These are phyloP conservation scores for Micrasema minimum DNA, from an alignment of 1,140 invertebrate species.

Conservation along the genomic window DNA sequence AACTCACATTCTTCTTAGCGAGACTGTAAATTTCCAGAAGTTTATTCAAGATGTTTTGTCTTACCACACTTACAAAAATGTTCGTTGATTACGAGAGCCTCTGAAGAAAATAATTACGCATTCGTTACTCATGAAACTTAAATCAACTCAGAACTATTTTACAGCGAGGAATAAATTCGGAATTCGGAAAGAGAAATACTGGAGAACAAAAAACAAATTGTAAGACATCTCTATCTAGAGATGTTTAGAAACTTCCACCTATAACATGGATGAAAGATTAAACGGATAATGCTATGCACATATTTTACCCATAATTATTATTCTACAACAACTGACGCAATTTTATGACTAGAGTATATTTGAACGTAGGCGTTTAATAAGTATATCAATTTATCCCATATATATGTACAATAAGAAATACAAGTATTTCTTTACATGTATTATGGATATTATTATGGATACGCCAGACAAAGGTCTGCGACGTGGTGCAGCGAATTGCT, in stretches of 20 bases:
- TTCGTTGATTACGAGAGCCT: slow-evolving; percentile 37
- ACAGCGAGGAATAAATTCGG: slow-evolving; percentile 23
- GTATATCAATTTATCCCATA: too few relatives aligned
- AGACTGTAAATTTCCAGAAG: slow-evolving; percentile 5
- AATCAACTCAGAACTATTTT: slow-evolving; percentile 42
- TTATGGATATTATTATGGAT: too few relatives aligned
- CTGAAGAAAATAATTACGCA: slow-evolving; percentile 36
- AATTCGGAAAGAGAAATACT: slow-evolving; percentile 29
- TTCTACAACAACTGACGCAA: too few relatives aligned
- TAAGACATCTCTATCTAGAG: slow-evolving; percentile 27
- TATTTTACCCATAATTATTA: too few relatives aligned
- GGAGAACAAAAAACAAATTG: slow-evolving; percentile 17
- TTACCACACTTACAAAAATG: slow-evolving; percentile 34
- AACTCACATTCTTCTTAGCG: neutral
- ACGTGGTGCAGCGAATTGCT: too few relatives aligned
- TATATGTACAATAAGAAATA: too few relatives aligned
- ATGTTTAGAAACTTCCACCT: neutral
- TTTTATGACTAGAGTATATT: too few relatives aligned
- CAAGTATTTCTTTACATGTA: too few relatives aligned
- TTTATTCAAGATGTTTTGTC: slow-evolving; percentile 1
- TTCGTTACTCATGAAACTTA: slow-evolving; percentile 41
- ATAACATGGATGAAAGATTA: too few relatives aligned
- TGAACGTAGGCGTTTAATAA: too few relatives aligned
- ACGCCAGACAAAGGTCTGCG: too few relatives aligned
- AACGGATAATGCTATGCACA: too few relatives aligned